Evolutionary conservation across 2,797 vertebrate species (phyloP), one percentile per base, ranked within the genome.

Genomic region (Chanos chanos): DNA sequence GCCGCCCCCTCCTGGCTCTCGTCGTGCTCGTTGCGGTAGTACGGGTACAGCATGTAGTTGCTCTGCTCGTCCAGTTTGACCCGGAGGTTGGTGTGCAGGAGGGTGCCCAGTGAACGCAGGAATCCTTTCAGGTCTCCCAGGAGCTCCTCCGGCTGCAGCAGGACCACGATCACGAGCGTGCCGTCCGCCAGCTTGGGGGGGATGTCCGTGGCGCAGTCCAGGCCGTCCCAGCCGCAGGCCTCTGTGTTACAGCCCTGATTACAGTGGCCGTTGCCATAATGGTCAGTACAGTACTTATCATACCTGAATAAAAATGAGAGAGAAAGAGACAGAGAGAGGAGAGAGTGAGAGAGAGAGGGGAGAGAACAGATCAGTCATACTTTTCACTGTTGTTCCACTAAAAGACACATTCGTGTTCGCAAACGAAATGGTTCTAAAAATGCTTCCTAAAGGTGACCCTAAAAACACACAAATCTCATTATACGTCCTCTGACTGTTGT

Each of bases 161-260:
- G 84, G 9, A 97, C 95, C 76, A 96, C 92, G 0, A 97, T 85
- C n/a, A 96, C 77, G 13, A 98, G 82, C 0, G 87, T 91, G 6
- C 94, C 95, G 0, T 84, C 79, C 0, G 88, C 89, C 75, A 93
- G 63, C 59, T 89, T 85, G 60, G 93, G 67, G 0, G 92, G 87
- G 4, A 68, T 83, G 66, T 92, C 84, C 0, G 16, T 16, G 0
- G 90, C 89, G 6, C 95, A 98, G 80, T 98, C 95, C 76, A 96
- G 83, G 9, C 95, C 95, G 0, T 98, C 95, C 94, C 94, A 98
- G 78, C 92, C 94, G 3, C 95, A 98, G 36, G 89, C 93, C 75
- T 93, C 92, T 0, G 81, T 96, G 70, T 94, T 87, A 77, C 95
- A 98, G 56, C 95, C 95, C 77, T 85, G 83, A 84, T 98, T 94